Evolutionary conservation across 2,797 vertebrate genomes (phyloP), one percentile per base, ranked within the genome.

Genomic region (Lithobates sylvaticus): DNA sequence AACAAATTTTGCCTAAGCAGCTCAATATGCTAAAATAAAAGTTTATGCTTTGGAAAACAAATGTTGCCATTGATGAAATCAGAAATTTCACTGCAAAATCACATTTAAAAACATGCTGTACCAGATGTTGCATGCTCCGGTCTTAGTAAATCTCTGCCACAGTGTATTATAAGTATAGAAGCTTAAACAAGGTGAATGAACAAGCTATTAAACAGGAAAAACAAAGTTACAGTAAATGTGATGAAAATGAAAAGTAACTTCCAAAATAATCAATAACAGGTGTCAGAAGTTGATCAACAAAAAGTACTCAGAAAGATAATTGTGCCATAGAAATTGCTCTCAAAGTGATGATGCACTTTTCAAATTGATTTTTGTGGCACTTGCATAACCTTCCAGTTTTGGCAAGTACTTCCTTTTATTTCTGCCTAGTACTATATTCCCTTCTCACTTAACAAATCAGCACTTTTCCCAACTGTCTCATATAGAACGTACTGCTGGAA

Each of bases 341-440:
- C 58, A 42, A 29, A 75, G 50, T 85, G 77, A 79, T 73, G 65
- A 72, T 85, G 42, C 77, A 74, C 69, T 85, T 85, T 81, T 42
- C 32, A 85, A 75, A 85, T 85, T 80, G 78, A 85, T 85, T 80
- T 85, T 81, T 44, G 69, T 68, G 84, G 71, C 78, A 81, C 77
- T 85, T 81, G 36, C 32, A 67, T 80, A 71, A 68, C 68, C 76
- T 85, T 80, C 23, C 39, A 44, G 54, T 27, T 72, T 78, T 84
- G 83, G 67, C 68, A 78, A 80, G 76, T 78, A 13, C n/a, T 79
- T 32, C 10, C 58, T 79, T 79, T 44, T 26, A 34, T 81, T 44
- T 47, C 47, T 77, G n/a, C 65, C 47, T 71, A 80, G 27, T 58
- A 81, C 68, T 42, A 42, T 36, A 72, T 39, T 81, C 34, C 34